Evolutionary conservation across 2,888 invertebrate genomes (phyloP).

Genomic region (Nomada fabriciana): DNA sequence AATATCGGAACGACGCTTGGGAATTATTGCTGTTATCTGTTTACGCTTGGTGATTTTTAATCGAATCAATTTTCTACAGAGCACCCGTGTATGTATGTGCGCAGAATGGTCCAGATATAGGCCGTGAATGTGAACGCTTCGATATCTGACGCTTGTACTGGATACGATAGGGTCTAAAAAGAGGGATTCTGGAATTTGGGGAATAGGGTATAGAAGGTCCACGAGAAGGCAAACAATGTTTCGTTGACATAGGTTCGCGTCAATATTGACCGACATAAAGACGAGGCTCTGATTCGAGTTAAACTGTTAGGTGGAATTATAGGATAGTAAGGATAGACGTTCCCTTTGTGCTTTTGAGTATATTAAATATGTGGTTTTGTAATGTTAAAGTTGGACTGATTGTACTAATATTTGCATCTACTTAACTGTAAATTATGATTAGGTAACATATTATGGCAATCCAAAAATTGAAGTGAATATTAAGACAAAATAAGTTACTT

Average conservation of each 20-base stretch:
- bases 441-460: too few relatives aligned
- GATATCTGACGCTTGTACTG: slow-evolving; percentile 1
- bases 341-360: not conserved
- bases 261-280: slow-evolving; percentile 22
- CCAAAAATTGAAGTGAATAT: too few relatives aligned
- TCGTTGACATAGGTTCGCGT: slow-evolving; percentile 8
- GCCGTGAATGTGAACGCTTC: slow-evolving; percentile 10
- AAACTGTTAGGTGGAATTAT: slow-evolving; percentile 18
- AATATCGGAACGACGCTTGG: slow-evolving; percentile 38
- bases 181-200: slow-evolving; percentile 8
- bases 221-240: slow-evolving; percentile 11
- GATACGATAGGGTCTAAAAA: not conserved
- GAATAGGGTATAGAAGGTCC: not conserved
- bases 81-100: slow-evolving; percentile 1
- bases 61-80: slow-evolving; percentile 55
- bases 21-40: slow-evolving; percentile 69
- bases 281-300: not conserved
- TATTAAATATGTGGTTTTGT: not conserved
- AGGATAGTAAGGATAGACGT: too few relatives aligned
- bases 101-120: slow-evolving; percentile 17
- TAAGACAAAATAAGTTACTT: too few relatives aligned
- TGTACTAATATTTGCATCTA: not conserved
- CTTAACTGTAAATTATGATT: not conserved
- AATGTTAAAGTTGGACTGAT: too few relatives aligned
- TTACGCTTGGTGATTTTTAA: slow-evolving; percentile 67